Evolutionary conservation across 2,888 invertebrate genomes (phyloP), one percentile per base, ranked within the genome.

Genomic region (Cerastis rubricosa): DNA sequence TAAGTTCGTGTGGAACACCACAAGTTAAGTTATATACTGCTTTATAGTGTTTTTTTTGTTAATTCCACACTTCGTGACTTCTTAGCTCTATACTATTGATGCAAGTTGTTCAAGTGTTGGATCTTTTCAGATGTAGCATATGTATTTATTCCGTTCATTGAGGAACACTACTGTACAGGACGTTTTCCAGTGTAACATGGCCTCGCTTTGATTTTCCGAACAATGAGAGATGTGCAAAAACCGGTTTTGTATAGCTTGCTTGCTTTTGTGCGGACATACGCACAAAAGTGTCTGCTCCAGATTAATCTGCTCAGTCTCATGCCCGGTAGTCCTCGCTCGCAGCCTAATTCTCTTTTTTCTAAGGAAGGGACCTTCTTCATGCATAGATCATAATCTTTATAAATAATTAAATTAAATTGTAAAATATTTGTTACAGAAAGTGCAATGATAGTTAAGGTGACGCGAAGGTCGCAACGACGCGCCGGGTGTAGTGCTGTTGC

Each of bases 361-460:
- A 25, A n/a, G 19, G 1, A 45, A 35, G 17, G 7, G 2, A 12
- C 12, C 12, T 19, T 19, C 47, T 47, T 47, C 35, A 35, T 51
- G 8, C n/a, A 22, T 45, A 35, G 1, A 61, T 59, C 57, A 59
- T 17, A 7, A 25, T 25, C 57, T 59, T 59, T 5, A 19, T 35
- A 19, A 1, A 19, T 61, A 35, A 8, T 8, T 59, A 29, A 29
- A 59, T 59, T 29, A 29, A 59, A 17, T 61, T 35, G 61, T 61
- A 61, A 35, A 43, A 66, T 80, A 81, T 88, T 91, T 90, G 83
- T 96, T 96, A 89, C 95, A 96, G 96, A 96, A 96, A 92, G 96
- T 96, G 92, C 96, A 96, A 91, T 96, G 89, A 93, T 88, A 86
- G 73, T 47, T 57, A 70, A 47, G 25, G 25, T n/a, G 49, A 29